These are phyloP conservation scores for Orthosia gracilis DNA, from an alignment of 2,888 invertebrate species.

Conservation along the genomic window DNA sequence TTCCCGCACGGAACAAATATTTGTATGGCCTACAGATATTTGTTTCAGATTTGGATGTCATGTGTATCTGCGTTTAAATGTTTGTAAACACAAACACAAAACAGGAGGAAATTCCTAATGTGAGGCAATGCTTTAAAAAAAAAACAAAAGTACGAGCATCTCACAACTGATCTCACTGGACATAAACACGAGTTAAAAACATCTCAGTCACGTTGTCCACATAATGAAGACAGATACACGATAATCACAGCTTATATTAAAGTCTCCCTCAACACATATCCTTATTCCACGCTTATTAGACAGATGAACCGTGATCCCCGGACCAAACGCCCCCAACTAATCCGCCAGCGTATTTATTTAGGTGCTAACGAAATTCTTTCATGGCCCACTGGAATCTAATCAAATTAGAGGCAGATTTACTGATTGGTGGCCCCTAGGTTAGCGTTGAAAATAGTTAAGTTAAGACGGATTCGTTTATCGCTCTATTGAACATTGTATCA, in stretches of 20 bases:
- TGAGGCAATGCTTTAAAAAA: too few species aligned
- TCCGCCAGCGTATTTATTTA: slow-evolving; percentile 61
- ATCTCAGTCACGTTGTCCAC: not conserved
- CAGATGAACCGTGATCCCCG: slow-evolving; percentile 23
- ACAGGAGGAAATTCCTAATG: too few species aligned
- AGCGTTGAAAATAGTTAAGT: not conserved
- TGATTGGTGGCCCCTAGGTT: slow-evolving; percentile 35
- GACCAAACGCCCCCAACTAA: slow-evolving; percentile 44
- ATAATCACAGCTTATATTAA: slow-evolving; percentile 19
- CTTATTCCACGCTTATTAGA: slow-evolving; percentile 11
- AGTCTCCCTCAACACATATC: slow-evolving; percentile 5
- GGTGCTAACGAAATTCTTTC: slow-evolving; percentile 64
- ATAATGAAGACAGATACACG: not conserved
- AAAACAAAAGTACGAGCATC: too few species aligned
- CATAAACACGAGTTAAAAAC: not conserved
- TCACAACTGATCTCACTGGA: not conserved
- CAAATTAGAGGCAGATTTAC: slow-evolving; percentile 65
- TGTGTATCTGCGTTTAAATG: too few species aligned
- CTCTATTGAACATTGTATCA: not conserved
- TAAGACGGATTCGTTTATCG: not conserved
- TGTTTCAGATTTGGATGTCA: too few species aligned
- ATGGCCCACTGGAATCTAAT: slow-evolving; percentile 62
- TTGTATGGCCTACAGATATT: too few species aligned
- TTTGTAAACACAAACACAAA: too few species aligned
- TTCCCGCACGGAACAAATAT: too few species aligned